phyloP scores from a whole-genome alignment of 2,888 invertebrate species.

The Nudaria mundana region DNA sequence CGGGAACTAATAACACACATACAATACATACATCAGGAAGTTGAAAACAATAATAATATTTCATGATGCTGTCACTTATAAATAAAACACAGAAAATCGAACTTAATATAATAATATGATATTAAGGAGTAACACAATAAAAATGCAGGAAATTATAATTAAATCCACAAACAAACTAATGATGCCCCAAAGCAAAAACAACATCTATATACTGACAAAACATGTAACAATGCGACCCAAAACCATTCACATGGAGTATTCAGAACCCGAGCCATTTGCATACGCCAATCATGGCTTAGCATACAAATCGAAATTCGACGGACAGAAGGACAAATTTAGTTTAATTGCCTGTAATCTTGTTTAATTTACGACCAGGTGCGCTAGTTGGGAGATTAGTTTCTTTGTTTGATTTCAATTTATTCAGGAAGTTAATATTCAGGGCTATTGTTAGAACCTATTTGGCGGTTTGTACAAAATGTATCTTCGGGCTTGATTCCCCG shows the following conservation, averaged over 20 bases:
- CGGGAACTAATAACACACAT: too few relatives aligned
- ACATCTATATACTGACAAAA: constrained; percentile 1
- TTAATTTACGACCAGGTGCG: constrained; percentile 20
- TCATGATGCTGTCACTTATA: too few relatives aligned
- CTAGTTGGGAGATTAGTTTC: neutral
- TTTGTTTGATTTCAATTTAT: neutral
- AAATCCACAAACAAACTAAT: constrained; percentile 12
- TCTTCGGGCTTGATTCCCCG: too few relatives aligned
- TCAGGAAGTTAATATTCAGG: too few relatives aligned
- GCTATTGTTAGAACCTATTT: too few relatives aligned
- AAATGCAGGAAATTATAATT: constrained; percentile 4
- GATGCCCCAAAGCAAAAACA: constrained; percentile 10
- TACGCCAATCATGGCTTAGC: constrained; percentile 37
- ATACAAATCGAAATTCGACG: constrained; percentile 34
- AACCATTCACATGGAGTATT: constrained; percentile 27
- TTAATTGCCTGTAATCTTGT: constrained; percentile 32
- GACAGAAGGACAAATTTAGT: constrained; percentile 31
- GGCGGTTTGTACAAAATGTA: too few relatives aligned
- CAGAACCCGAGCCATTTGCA: constrained; percentile 27
- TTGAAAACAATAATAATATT: too few relatives aligned
- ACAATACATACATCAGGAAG: too few relatives aligned
- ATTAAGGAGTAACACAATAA: too few relatives aligned
- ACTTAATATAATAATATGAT: too few relatives aligned
- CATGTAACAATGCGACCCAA: constrained; percentile 5
- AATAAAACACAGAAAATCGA: too few relatives aligned